Base-by-base conservation (phyloP, 2,113 vertebrate genomes). In the Phalacrocorax brasilianus region DNA sequence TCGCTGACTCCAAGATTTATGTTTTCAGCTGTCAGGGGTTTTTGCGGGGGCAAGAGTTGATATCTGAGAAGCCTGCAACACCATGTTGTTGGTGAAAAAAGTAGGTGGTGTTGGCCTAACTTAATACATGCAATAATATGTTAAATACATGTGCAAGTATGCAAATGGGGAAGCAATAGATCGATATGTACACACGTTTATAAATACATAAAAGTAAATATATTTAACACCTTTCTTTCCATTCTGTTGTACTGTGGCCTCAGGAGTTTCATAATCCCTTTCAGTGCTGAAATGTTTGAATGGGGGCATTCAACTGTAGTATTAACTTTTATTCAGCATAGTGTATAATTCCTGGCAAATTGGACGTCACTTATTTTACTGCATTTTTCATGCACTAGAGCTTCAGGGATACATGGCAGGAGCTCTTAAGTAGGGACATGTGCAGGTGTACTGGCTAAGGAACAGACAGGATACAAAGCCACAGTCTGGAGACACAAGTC, bases 1-100 rank as follows among this genome's bases (percentile, higher is more conserved):
- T 89, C 30, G 44, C 84, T 91, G 76, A 93, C 88, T 92, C 49
- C 28, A 93, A 84, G 75, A 95, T 97, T 95, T 96, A 85, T 89
- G 71, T 95, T 96, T 97, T 95, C 94, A 96, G 74, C 83, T 87
- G 50, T 35, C 92, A 45, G 71, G 28, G 5, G 3, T 24, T 83
- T 81, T 70, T 63, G 82, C 9, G 4, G 12, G 13, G 35, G 23
- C 32, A 8, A 75, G n/a, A 17, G 19, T 35, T 82, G 66, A 56
- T 63, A 73, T 71, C 78, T 85, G 93, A 70, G 72, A 82, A 40
- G 59, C 9, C 61, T 40, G 9, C n/a, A 79, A 73, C 26, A 62
- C 33, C 19, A 8, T 23, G 21, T 68, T 35, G 49, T 67, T 77
- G 26, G 35, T 84, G 44, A 58, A 72, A 76, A 88, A 49, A n/a